Conservation (phyloP, 2,888 invertebrate genomes). For the Therioaphis trifolii region DNA sequence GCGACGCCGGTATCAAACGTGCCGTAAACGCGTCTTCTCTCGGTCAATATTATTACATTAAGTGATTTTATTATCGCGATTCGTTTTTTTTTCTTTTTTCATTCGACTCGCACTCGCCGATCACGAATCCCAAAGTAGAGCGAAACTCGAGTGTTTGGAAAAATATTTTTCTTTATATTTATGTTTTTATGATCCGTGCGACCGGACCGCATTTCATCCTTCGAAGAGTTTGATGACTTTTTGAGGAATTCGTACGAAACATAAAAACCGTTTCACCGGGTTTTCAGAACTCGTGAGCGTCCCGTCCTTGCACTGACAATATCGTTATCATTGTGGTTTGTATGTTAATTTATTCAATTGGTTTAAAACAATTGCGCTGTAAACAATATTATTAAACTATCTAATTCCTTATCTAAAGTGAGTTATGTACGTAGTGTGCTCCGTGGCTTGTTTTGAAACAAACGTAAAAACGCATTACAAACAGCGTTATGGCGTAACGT, state of each 20-base stretch:
- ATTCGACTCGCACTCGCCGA: background rate
- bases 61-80: too few relatives aligned
- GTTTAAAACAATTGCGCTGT: constrained; percentile 10
- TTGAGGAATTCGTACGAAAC: background rate
- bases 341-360: constrained; percentile 33
- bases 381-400: background rate
- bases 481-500: background rate
- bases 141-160: too few relatives aligned
- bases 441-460: background rate
- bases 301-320: constrained; percentile 23
- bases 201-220: background rate
- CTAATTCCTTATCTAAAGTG: background rate
- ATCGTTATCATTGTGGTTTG: background rate
- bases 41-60: too few relatives aligned
- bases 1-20: too few relatives aligned
- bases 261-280: background rate
- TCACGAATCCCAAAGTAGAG: too few relatives aligned
- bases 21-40: too few relatives aligned
- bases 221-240: background rate
- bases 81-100: too few relatives aligned
- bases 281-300: constrained; percentile 20
- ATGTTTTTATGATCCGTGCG: background rate
- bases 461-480: background rate
- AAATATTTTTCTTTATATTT: too few relatives aligned
- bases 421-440: background rate